Conservation (phyloP, 2,113 vertebrate genomes). For the Coryphaenoides rupestris region DNA sequence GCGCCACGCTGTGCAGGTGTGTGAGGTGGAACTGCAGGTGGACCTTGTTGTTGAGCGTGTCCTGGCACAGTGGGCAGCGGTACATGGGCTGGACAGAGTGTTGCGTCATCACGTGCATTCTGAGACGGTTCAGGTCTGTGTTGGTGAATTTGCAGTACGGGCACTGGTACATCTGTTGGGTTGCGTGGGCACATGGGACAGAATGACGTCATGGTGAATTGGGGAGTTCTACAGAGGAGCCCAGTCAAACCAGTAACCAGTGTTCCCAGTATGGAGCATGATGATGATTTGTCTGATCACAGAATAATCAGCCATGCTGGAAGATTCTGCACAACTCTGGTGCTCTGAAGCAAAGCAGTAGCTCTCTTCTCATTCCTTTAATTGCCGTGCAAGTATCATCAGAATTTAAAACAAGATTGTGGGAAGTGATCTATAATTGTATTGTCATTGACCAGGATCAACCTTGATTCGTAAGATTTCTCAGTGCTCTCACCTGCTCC, state of each 20-base stretch:
- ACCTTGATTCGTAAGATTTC: conserved; percentile 2
- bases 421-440: conserved; percentile 40
- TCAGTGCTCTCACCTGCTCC: conserved; percentile 87
- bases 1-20: conserved; percentile 96
- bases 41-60: conserved; percentile 98
- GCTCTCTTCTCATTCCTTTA: conserved; percentile 45
- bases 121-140: conserved; percentile 89
- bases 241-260: conserved; percentile 3
- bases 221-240: background rate
- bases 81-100: conserved; percentile 97
- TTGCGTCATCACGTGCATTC: conserved; percentile 98
- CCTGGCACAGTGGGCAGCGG: conserved; percentile 96
- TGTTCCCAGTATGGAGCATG: conserved; percentile 33
- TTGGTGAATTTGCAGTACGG: conserved; percentile 98
- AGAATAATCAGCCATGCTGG: conserved; percentile 57
- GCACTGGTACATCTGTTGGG: conserved; percentile 91
- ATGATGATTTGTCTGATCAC: conserved; percentile 57
- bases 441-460: too few species aligned
- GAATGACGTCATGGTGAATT: conserved; percentile 31
- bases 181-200: background rate
- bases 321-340: conserved; percentile 33
- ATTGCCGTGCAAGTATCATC: conserved; percentile 39
- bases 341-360: conserved; percentile 39
- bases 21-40: conserved; percentile 99
- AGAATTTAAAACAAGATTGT: conserved; percentile 49